Conservation (phyloP, 2,113 vertebrate species). For the Phaethon lepturus region DNA sequence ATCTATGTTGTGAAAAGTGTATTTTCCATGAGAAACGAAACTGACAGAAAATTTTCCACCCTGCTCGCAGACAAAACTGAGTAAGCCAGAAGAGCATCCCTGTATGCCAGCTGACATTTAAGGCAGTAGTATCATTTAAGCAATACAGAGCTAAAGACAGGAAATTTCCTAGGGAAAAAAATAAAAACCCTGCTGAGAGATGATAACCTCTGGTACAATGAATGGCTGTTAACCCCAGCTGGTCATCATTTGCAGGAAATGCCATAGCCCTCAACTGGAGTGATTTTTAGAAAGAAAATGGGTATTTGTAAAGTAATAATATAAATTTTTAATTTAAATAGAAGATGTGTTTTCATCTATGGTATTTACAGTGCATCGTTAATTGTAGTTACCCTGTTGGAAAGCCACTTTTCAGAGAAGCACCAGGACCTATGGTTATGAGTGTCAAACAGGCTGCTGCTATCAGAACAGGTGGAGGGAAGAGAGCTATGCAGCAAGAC, state of each 20-base stretch:
- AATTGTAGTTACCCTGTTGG: neutral
- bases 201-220: neutral
- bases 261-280: neutral
- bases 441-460: neutral
- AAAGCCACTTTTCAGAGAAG: neutral
- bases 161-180: neutral
- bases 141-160: neutral
- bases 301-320: neutral
- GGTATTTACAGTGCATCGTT: neutral
- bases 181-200: neutral
- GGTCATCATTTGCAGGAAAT: neutral
- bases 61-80: neutral
- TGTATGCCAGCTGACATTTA: neutral
- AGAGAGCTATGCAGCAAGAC: neutral
- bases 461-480: neutral
- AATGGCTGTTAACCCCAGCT: neutral
- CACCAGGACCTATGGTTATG: neutral
- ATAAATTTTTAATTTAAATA: neutral
- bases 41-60: neutral
- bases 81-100: neutral
- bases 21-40: conserved; percentile 14
- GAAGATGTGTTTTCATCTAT: neutral
- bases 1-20: neutral
- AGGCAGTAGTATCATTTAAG: neutral
- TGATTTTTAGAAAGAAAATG: neutral